phyloP scores from a whole-genome alignment of 2,113 vertebrate genomes.

The Trogon melanurus region DNA sequence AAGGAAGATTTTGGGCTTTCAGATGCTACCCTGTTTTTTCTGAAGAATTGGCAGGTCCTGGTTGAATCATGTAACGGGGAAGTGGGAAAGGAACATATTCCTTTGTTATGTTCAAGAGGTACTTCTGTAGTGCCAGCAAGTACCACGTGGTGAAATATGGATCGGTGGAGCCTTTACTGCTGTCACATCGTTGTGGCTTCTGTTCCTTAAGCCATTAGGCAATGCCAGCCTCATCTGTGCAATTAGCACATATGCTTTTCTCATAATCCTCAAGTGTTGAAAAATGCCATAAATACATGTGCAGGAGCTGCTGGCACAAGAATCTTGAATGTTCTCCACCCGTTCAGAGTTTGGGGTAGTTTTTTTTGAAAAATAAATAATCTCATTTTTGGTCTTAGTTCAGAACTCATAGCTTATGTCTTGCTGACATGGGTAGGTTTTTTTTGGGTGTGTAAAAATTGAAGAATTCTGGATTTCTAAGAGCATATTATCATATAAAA shows the following conservation, averaged over 20 bases:
- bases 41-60: accelerated
- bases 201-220: neutral
- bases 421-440: neutral
- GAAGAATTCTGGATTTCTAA: neutral
- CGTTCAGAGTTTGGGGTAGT: neutral
- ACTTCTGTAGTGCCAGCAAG: neutral
- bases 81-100: neutral
- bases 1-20: neutral
- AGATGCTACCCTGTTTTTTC: neutral
- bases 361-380: neutral
- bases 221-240: neutral
- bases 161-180: neutral
- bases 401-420: neutral
- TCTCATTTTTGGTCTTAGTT: neutral
- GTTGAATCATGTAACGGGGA: neutral
- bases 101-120: neutral
- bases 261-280: neutral
- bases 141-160: neutral
- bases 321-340: neutral
- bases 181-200: neutral
- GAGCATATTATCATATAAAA: neutral
- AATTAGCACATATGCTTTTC: neutral
- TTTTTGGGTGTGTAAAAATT: neutral
- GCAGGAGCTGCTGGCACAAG: neutral
- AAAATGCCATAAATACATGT: neutral